These are phyloP conservation scores for Drosophila micromelanica DNA, from an alignment of 1,140 invertebrate species.

Conservation along the genomic window DNA sequence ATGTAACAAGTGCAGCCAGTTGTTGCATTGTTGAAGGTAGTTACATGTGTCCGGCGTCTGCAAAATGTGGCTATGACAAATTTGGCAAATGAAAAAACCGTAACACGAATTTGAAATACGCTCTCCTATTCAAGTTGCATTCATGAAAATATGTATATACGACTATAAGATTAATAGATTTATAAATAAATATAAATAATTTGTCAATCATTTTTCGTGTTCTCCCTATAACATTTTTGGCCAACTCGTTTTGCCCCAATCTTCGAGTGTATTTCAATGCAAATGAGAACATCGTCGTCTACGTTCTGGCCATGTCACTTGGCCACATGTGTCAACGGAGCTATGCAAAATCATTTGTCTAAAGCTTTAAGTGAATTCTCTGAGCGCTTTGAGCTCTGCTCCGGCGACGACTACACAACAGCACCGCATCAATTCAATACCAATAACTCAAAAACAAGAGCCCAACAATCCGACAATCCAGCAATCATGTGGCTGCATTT, in stretches of 20 bases:
- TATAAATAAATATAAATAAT: no score
- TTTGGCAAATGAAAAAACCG: slow-evolving; percentile 29
- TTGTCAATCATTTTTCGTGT: no score
- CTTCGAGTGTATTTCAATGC: slow-evolving; percentile 33
- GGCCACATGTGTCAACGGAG: slow-evolving; percentile 40
- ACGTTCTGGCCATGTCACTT: slow-evolving; percentile 24
- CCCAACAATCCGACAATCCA: slow-evolving; percentile 46
- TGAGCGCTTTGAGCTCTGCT: slow-evolving; percentile 34
- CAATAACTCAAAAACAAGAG: slow-evolving; percentile 78
- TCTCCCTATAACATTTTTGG: no score
- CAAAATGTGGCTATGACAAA: slow-evolving; percentile 43
- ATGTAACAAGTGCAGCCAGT: slow-evolving; percentile 69
- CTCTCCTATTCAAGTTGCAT: not conserved
- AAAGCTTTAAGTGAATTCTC: slow-evolving; percentile 49
- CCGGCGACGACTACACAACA: slow-evolving; percentile 32
- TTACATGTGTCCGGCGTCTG: slow-evolving; percentile 54
- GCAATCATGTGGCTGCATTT: slow-evolving; percentile 70
- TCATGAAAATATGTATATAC: no score
- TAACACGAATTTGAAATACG: not conserved
- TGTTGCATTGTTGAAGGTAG: slow-evolving; percentile 68
- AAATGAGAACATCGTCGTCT: slow-evolving; percentile 28
- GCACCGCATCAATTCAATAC: slow-evolving; percentile 73
- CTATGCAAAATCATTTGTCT: slow-evolving; percentile 48
- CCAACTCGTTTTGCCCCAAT: not conserved
- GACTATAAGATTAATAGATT: no score